Percentiles rank a stretch among this genome's conserved stretches.
These are phyloP conservation scores for Stomatorhinus walkeri DNA, from an alignment of 2,797 vertebrate species.

Conservation along the genomic window DNA sequence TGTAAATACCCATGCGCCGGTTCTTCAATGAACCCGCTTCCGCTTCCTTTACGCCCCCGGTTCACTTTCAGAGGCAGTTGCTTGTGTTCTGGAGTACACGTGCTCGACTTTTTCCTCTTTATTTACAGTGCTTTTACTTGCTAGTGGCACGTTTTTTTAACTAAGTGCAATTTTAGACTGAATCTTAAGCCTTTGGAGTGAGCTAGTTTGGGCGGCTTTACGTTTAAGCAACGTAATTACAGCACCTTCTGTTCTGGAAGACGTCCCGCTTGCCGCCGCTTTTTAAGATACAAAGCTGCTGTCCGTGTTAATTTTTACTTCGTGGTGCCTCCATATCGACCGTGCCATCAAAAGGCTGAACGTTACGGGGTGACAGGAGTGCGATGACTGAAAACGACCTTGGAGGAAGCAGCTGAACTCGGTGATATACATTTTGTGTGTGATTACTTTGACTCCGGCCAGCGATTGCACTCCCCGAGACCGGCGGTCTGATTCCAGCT, in stretches of 20 bases:
- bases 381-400: conserved; percentile 29
- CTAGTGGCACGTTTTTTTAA: conserved; percentile 19
- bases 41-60: conserved; percentile 46
- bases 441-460: background rate
- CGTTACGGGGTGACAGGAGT: conserved; percentile 10
- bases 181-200: background rate
- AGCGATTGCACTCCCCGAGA: background rate
- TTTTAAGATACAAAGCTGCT: conserved; percentile 53
- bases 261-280: conserved; percentile 40
- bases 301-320: background rate
- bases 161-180: conserved; percentile 29
- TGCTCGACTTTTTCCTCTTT: conserved; percentile 49
- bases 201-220: background rate
- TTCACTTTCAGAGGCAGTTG: conserved; percentile 46
- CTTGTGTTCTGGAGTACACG: conserved; percentile 60
- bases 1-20: conserved; percentile 18
- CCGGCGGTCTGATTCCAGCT: conserved; percentile 12
- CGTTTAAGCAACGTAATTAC: background rate
- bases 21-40: background rate
- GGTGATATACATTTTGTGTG: background rate
- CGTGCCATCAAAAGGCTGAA: conserved; percentile 23
- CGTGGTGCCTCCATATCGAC: background rate
- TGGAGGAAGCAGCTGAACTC: background rate
- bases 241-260: conserved; percentile 8
- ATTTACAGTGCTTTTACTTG: conserved; percentile 33